Percentiles rank a stretch among this genome's conserved stretches.
Conservation (phyloP, 2,888 invertebrate genomes). For the Tineola bisselliella region DNA sequence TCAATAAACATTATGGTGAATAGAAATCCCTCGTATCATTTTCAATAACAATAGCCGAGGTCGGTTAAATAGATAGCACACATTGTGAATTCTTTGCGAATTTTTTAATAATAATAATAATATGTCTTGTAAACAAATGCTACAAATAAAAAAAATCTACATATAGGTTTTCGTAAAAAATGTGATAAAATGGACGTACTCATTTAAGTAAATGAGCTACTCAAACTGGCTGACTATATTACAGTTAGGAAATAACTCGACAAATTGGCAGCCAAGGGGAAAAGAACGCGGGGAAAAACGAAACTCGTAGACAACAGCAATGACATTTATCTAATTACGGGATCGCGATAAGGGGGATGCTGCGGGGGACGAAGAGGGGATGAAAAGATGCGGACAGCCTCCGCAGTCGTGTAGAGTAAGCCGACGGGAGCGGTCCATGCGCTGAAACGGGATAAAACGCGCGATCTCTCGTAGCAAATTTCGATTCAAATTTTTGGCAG, state of each 20-base stretch:
- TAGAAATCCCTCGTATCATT: too few relatives aligned
- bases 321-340: constrained; percentile 66
- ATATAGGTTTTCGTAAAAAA: neutral
- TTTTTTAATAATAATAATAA: too few relatives aligned
- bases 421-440: constrained; percentile 20
- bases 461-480: neutral
- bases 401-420: constrained; percentile 30
- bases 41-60: too few relatives aligned
- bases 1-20: too few relatives aligned
- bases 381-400: constrained; percentile 24
- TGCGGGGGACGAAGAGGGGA: constrained; percentile 27
- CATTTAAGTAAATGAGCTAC: constrained; percentile 10
- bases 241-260: constrained; percentile 2
- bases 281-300: constrained; percentile 20
- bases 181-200: neutral
- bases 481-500: neutral
- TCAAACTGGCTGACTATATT: neutral
- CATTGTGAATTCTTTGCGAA: too few relatives aligned
- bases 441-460: neutral
- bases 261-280: constrained; percentile 1
- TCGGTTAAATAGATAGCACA: too few relatives aligned
- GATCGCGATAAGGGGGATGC: constrained; percentile 50
- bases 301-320: constrained; percentile 49
- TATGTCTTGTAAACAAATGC: neutral
- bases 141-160: neutral